Conservation (phyloP, 2,113 vertebrate species). For the Ailuropoda melanoleuca region DNA sequence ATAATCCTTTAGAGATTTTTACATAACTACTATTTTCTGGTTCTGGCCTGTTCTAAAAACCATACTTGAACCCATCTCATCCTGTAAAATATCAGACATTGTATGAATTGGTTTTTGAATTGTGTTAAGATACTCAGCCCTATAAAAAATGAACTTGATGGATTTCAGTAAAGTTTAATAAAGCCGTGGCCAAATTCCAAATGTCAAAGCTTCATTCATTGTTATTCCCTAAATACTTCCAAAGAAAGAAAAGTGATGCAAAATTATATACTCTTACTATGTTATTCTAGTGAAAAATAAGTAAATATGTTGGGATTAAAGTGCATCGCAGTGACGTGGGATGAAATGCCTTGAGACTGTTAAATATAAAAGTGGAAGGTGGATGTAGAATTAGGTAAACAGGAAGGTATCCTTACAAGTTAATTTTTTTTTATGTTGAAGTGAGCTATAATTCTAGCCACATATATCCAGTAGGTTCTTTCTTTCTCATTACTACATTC, state of each 20-base stretch:
- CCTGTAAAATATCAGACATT: background rate
- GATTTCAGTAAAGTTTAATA: slow-evolving; percentile 36
- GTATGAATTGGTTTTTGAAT: background rate
- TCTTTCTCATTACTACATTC: slow-evolving; percentile 28
- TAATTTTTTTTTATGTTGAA: slow-evolving; percentile 4
- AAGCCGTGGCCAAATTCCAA: background rate
- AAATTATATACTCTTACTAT: background rate
- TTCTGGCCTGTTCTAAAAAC: background rate
- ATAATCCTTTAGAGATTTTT: background rate
- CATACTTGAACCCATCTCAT: background rate
- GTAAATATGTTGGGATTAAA: slow-evolving; percentile 15
- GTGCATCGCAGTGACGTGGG: background rate
- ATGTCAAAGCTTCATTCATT: slow-evolving; percentile 27
- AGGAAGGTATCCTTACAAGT: background rate
- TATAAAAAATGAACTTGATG: slow-evolving; percentile 12
- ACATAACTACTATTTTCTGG: slow-evolving; percentile 12
- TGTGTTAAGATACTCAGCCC: background rate
- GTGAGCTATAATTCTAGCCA: background rate
- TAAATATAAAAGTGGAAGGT: slow-evolving; percentile 20
- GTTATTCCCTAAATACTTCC: background rate
- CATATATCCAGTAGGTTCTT: background rate
- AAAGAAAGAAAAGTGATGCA: background rate
- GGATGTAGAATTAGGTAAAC: background rate
- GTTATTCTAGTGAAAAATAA: background rate
- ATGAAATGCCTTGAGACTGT: background rate